phyloP scores from a whole-genome alignment of 2,888 invertebrate genomes.

The Anoplius nigerrimus region DNA sequence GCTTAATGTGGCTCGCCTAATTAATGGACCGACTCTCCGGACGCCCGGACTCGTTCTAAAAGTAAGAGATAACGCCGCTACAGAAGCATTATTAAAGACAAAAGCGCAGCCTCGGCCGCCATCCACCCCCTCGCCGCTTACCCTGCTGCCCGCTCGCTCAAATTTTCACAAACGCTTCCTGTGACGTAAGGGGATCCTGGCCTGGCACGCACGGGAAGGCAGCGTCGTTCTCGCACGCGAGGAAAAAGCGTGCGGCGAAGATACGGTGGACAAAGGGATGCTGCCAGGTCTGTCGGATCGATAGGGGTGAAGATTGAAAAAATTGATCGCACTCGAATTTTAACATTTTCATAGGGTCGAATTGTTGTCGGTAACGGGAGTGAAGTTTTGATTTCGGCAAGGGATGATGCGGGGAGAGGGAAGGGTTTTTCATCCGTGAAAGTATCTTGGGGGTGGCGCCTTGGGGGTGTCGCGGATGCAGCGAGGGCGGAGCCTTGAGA shows the following conservation, averaged over 20 bases:
- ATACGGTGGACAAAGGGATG: too few species aligned
- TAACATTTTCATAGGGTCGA: too few species aligned
- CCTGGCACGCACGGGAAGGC: too few species aligned
- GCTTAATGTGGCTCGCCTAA: constrained; percentile 74
- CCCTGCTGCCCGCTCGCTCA: constrained; percentile 1
- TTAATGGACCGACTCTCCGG: constrained; percentile 74
- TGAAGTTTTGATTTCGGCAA: too few species aligned
- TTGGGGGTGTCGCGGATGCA: constrained; percentile 67
- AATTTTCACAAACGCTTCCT: constrained; percentile 17
- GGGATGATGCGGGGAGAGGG: too few species aligned
- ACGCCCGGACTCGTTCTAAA: constrained; percentile 58
- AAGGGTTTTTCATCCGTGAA: not conserved
- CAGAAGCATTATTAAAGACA: constrained; percentile 65
- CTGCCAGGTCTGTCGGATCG: too few species aligned
- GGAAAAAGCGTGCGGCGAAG: too few species aligned
- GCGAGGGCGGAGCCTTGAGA: constrained; percentile 72
- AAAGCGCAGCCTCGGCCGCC: constrained; percentile 49
- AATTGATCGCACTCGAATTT: too few species aligned
- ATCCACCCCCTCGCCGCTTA: not conserved
- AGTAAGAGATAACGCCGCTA: constrained; percentile 70
- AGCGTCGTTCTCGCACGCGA: too few species aligned
- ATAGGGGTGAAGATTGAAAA: too few species aligned
- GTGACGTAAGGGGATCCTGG: not conserved
- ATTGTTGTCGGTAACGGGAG: too few species aligned
- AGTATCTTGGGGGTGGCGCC: constrained; percentile 62